Percentiles rank a stretch among this genome's conserved stretches.
These are phyloP conservation scores for Menura novaehollandiae DNA, from an alignment of 2,113 vertebrate genomes.

Conservation along the genomic window DNA sequence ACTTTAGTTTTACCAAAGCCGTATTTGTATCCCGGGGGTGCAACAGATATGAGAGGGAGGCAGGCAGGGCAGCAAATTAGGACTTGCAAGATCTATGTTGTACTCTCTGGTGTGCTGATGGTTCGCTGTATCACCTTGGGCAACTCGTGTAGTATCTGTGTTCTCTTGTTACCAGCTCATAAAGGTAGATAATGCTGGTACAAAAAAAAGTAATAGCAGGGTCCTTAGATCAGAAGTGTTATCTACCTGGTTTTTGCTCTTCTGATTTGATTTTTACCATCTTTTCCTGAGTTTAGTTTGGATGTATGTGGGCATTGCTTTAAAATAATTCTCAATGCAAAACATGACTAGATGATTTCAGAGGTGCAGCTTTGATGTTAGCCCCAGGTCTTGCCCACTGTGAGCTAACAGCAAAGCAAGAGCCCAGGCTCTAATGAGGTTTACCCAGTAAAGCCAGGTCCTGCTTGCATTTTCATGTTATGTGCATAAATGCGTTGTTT, in stretches of 20 bases:
- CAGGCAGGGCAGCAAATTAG: not conserved
- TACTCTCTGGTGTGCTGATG: not conserved
- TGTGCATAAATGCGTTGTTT: not conserved
- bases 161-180: not conserved
- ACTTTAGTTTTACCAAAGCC: not conserved
- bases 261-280: not conserved
- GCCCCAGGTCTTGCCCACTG: not conserved
- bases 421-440: not conserved
- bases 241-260: not conserved
- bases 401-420: not conserved
- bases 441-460: not conserved
- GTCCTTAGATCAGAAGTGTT: not conserved
- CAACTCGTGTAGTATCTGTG: not conserved
- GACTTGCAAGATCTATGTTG: not conserved
- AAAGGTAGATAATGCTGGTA: not conserved
- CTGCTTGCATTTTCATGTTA: not conserved
- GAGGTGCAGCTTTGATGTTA: not conserved
- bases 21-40: not conserved
- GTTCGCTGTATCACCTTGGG: not conserved
- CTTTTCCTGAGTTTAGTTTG: not conserved
- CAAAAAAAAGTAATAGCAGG: not conserved
- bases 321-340: not conserved
- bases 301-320: not conserved
- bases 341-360: not conserved
- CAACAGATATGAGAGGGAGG: not conserved